Percentiles rank a stretch among this genome's conserved stretches.
phyloP scores from a whole-genome alignment of 2,888 invertebrate genomes.

The Lamproptera curius region DNA sequence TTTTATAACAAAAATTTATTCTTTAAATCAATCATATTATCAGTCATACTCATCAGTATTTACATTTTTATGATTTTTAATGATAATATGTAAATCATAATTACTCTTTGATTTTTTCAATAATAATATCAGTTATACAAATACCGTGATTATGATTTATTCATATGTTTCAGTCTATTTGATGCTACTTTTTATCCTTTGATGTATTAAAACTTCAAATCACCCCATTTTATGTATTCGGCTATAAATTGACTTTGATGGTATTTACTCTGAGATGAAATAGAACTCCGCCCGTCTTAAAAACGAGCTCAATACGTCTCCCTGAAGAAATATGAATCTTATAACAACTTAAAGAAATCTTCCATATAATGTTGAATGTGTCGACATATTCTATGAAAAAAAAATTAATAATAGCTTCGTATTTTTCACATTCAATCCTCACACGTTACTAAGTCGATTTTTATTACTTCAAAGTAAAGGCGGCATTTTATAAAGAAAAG shows the following conservation, averaged over 20 bases:
- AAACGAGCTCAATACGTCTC: slow-evolving; percentile 49
- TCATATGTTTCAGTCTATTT: no score
- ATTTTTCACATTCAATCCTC: slow-evolving; percentile 49
- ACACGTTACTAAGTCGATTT: slow-evolving; percentile 68
- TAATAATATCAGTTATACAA: no score
- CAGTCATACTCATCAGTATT: no score
- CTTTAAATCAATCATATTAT: no score
- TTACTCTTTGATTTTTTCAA: no score
- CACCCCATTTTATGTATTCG: slow-evolving; percentile 56
- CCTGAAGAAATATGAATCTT: slow-evolving; percentile 46
- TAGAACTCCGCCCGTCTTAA: slow-evolving; percentile 60
- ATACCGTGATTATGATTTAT: no score
- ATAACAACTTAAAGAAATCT: slow-evolving; percentile 35
- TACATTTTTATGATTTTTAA: no score
- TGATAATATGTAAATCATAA: no score
- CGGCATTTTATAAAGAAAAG: slow-evolving; percentile 54
- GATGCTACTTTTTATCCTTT: no score
- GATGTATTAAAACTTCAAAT: not conserved
- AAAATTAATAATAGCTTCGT: slow-evolving; percentile 29
- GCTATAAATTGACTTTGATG: slow-evolving; percentile 62
- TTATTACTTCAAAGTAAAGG: slow-evolving; percentile 67
- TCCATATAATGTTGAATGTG: slow-evolving; percentile 27
- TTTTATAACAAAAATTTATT: no score
- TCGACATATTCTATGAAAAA: slow-evolving; percentile 25
- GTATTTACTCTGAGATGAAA: slow-evolving; percentile 61